phyloP scores from a whole-genome alignment of 2,888 invertebrate species.

The Euplexia lucipara region DNA sequence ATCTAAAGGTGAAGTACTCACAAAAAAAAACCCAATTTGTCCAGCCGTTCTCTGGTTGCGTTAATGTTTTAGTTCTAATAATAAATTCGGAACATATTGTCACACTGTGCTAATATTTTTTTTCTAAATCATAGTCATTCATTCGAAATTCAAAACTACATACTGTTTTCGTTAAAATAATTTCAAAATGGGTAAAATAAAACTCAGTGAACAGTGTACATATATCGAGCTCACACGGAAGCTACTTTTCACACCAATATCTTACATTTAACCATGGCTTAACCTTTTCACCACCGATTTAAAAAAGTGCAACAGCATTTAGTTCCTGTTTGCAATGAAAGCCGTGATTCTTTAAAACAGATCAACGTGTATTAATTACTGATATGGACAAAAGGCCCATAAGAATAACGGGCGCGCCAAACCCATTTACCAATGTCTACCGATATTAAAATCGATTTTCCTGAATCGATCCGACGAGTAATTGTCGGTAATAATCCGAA shows the following conservation, averaged over 20 bases:
- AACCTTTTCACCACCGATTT: conserved; percentile 49
- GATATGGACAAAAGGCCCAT: conserved; percentile 64
- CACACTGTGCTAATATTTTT: too few species aligned
- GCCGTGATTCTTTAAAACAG: conserved; percentile 57
- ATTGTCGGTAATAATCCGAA: conserved; percentile 83
- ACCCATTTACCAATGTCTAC: conserved; percentile 67
- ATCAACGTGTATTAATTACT: conserved; percentile 63
- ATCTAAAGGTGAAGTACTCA: too few species aligned
- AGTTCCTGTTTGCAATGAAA: conserved; percentile 57
- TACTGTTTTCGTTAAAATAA: too few species aligned
- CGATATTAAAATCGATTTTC: conserved; percentile 72
- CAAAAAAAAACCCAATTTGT: too few species aligned
- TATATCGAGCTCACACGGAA: conserved; percentile 50
- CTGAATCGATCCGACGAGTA: conserved; percentile 79
- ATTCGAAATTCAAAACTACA: too few species aligned
- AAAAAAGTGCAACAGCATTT: conserved; percentile 45
- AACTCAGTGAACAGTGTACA: background rate
- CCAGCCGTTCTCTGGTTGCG: too few species aligned
- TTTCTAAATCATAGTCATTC: too few species aligned
- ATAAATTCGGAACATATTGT: too few species aligned
- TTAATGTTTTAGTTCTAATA: too few species aligned
- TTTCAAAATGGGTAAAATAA: background rate
- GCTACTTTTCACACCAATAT: conserved; percentile 30
- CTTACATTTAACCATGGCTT: conserved; percentile 47
- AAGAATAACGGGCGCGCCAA: conserved; percentile 64